These are phyloP conservation scores for Andrena haemorrhoa DNA, from an alignment of 2,888 invertebrate genomes.

Conservation along the genomic window DNA sequence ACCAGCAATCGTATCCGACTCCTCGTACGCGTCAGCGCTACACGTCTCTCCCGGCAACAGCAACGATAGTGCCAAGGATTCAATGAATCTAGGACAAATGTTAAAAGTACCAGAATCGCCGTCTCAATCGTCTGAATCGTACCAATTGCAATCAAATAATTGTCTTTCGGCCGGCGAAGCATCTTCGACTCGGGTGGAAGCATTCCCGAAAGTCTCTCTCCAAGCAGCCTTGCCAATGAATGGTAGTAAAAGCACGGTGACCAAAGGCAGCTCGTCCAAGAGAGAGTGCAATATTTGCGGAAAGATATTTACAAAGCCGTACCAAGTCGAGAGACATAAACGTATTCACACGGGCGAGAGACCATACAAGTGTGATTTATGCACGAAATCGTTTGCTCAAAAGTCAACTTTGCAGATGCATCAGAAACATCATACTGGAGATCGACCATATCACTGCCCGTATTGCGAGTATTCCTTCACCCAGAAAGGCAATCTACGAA, in stretches of 20 bases:
- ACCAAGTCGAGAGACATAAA: conserved; percentile 86
- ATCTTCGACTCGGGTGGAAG: background rate
- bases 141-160: conserved; percentile 31
- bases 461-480: conserved; percentile 88
- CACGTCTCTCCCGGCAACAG: background rate
- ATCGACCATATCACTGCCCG: conserved; percentile 87
- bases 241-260: background rate
- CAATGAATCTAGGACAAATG: background rate
- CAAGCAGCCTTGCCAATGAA: conserved; percentile 1
- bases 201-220: conserved; percentile 9
- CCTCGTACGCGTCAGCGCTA: background rate
- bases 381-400: conserved; percentile 87
- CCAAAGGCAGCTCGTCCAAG: conserved; percentile 55
- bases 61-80: conserved; percentile 11
- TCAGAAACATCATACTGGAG: conserved; percentile 87
- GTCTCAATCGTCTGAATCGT: background rate
- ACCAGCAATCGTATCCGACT: background rate
- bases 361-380: conserved; percentile 87
- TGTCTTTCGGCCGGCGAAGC: conserved; percentile 19
- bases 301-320: conserved; percentile 86
- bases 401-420: conserved; percentile 88
- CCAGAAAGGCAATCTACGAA: conserved; percentile 87
- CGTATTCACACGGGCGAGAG: conserved; percentile 87
- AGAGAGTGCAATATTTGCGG: conserved; percentile 84
- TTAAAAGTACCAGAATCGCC: conserved; percentile 10